Evolutionary conservation across 2,888 invertebrate genomes (phyloP), one percentile per base, ranked within the genome.

Genomic region (Hydrotaea diabolus): DNA sequence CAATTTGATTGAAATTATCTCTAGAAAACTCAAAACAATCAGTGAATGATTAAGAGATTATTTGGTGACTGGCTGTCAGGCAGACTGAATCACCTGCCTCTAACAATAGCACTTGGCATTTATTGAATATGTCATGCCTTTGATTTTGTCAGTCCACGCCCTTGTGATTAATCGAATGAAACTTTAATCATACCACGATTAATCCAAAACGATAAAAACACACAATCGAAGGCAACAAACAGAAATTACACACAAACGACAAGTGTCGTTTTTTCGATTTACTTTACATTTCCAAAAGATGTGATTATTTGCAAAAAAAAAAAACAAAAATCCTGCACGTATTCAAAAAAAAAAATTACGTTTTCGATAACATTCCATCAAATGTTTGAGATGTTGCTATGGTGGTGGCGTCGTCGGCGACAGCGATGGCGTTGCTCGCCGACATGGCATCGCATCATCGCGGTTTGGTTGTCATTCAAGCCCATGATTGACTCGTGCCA

Each of bases 401-500:
- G 43, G 9, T 13, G n/a, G n/a, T n/a, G n/a, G 9, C 39, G 39
- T 5, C 5, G 39, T 5, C 9, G 39, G 39, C 9, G 39, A 9
- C 9, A 39, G 39, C 9, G 39, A 9, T 39, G 57, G 21, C 57
- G 13, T 21, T 21, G 57, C 57, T 1, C 5, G 19, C 5, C 21
- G 21, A 21, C 57, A 57, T n/a, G n/a, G n/a, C n/a, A n/a, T n/a
- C n/a, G n/a, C n/a, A n/a, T n/a, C n/a, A n/a, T n/a, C n/a, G n/a
- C n/a, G n/a, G n/a, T n/a, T n/a, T n/a, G n/a, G 3, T 31, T 31
- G 31, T 31, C 31, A 7, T 2, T 2, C 31, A 31, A 31, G 36
- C 9, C 64, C 17, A 39, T 43, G 86, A 86, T 83, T 86, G 86
- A 83, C 86, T 86, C 86, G 86, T 86, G 86, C 85, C 85, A 86